phyloP scores from a whole-genome alignment of 2,888 invertebrate genomes.

The Agriopis marginaria region DNA sequence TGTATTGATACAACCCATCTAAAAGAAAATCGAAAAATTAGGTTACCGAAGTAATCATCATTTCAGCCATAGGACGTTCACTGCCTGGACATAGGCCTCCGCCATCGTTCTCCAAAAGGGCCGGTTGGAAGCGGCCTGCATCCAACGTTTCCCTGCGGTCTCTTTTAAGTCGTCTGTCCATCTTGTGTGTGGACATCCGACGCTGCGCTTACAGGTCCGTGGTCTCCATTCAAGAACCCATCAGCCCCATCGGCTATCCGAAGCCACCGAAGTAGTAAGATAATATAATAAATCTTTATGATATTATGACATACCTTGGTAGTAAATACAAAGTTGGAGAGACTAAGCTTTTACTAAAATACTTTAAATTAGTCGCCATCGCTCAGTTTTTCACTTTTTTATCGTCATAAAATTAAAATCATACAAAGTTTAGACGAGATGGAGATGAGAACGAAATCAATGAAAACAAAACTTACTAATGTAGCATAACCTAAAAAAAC shows the following conservation, averaged over 20 bases:
- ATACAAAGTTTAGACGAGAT: too few species aligned
- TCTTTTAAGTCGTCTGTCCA: too few species aligned
- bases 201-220: too few species aligned
- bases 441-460: not conserved
- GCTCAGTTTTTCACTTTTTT: not conserved
- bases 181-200: too few species aligned
- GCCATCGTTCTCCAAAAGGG: too few species aligned
- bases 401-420: too few species aligned
- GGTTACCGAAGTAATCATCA: not conserved
- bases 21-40: conserved; percentile 32
- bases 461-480: not conserved
- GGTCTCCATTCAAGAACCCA: too few species aligned
- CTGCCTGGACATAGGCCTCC: too few species aligned
- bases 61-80: too few species aligned
- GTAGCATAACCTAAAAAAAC: not conserved
- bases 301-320: conserved; percentile 24
- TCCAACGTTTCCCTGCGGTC: too few species aligned
- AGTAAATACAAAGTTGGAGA: conserved; percentile 25
- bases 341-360: conserved; percentile 46
- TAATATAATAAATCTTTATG: not conserved
- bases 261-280: not conserved
- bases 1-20: conserved; percentile 54
- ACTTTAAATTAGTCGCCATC: conserved; percentile 52
- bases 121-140: too few species aligned
- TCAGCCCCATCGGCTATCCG: too few species aligned